Percentiles rank a stretch among this genome's conserved stretches.
These are phyloP conservation scores for Nansenia antarctica DNA, from an alignment of 2,113 vertebrate genomes.

Conservation along the genomic window DNA sequence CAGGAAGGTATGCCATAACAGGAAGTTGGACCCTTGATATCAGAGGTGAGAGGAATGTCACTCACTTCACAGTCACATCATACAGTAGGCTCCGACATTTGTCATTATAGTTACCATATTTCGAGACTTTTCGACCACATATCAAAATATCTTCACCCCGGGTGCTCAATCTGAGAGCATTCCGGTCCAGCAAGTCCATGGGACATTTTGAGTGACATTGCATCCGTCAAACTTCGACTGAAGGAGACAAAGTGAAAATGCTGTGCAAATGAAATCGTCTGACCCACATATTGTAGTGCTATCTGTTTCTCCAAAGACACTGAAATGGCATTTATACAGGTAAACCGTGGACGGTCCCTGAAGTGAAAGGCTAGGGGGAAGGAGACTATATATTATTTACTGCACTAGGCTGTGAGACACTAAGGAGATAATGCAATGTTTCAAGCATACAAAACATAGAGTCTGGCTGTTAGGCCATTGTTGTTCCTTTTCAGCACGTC, in stretches of 20 bases:
- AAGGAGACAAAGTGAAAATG: background rate
- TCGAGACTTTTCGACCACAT: conserved; percentile 34
- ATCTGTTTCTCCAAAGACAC: conserved; percentile 66
- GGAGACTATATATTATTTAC: conserved; percentile 73
- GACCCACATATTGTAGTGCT: conserved; percentile 65
- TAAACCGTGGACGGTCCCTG: conserved; percentile 70
- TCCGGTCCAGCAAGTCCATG: conserved; percentile 40
- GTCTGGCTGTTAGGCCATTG: conserved; percentile 59
- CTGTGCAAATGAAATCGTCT: conserved; percentile 29
- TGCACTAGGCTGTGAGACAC: conserved; percentile 66
- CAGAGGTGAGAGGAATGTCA: background rate
- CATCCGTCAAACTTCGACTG: conserved; percentile 45
- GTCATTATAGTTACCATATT: too few species aligned
- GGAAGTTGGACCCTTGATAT: background rate
- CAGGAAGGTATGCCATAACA: too few species aligned
- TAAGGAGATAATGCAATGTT: conserved; percentile 73
- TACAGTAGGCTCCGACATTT: too few species aligned
- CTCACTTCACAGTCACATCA: background rate
- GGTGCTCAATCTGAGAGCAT: conserved; percentile 32
- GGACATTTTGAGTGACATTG: conserved; percentile 61
- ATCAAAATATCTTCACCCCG: conserved; percentile 28
- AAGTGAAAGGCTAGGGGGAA: conserved; percentile 61
- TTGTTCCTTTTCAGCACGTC: conserved; percentile 69
- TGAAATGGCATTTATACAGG: conserved; percentile 72
- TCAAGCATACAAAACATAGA: conserved; percentile 73